Evolutionary conservation across 2,797 vertebrate genomes (phyloP), one percentile per base, ranked within the genome.

Genomic region (Odontamblyopus lacepedii): DNA sequence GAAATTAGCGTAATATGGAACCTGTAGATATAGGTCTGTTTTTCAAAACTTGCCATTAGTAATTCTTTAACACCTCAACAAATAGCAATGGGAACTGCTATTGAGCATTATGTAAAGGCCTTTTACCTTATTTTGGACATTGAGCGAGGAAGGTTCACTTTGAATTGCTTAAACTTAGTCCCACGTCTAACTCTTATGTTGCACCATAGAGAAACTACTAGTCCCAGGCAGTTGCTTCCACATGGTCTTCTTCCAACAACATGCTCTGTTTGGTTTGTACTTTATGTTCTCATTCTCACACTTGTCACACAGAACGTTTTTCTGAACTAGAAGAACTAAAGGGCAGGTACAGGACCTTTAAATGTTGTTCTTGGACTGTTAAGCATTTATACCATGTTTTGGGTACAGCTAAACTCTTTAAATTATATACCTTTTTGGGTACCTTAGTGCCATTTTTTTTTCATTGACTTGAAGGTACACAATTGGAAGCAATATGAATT

Each of bases 331-430:
- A 26, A 26, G 23, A 57, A 13, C 6, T 59, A 11, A 30, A 60
- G 16, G 13, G 2, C 57, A 30, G 57, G 15, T 60, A 60, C 57
- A 8, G 6, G 15, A 13, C 57, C 13, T 27, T 56, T 56, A 56
- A 23, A n/a, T 59, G 26, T 13, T 29, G 11, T 1, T 63, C 30
- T 68, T 61, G 23, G 8, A 72, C 27, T 32, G 29, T 69, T 63
- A 65, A 71, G 29, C 69, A 70, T 35, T 70, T 70, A 12, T 73
- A 38, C 11, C 44, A 51, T 73, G 32, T 68, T 75, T 63, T 68
- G 66, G 51, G 8, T 71, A 63, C 64, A 77, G 75, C 75, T 65
- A 77, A 75, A 73, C 71, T 68, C 67, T 71, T 62, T 67, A n/a
- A 62, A 65, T 29, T 51, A 60, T 83, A n/a, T 11, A 30, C 63